A percentile compares a stretch with the other conserved stretches of the same genome.
Conservation (phyloP, 2,888 invertebrate species). For the Ashinkailepas kermadecensis region DNA sequence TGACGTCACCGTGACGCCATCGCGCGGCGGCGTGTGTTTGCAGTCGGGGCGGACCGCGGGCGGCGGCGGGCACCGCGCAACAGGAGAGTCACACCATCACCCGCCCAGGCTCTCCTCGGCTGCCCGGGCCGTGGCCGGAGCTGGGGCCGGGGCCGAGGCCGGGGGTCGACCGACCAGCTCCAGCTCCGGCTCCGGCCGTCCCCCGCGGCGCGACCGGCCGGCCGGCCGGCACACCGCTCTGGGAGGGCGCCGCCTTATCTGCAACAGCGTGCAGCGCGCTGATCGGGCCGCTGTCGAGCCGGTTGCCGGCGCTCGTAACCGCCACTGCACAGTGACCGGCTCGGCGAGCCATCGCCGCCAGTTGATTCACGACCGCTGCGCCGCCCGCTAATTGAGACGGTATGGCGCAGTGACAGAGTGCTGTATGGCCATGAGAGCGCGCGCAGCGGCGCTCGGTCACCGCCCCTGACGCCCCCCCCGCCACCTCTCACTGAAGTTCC, state of each 20-base stretch:
- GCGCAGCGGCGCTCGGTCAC: too few relatives aligned
- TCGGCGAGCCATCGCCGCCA: conserved; percentile 31
- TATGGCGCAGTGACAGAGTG: conserved; percentile 39
- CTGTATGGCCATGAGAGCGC: conserved; percentile 35
- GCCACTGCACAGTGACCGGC: too few relatives aligned
- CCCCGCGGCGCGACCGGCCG: conserved; percentile 37
- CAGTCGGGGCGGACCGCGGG: neutral
- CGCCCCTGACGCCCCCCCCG: too few relatives aligned
- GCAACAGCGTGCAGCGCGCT: too few relatives aligned
- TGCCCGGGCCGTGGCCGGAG: too few relatives aligned
- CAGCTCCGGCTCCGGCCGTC: conserved; percentile 35
- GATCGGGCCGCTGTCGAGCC: too few relatives aligned
- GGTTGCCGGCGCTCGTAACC: too few relatives aligned
- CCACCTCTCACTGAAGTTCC: too few relatives aligned
- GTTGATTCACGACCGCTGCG: conserved; percentile 39
- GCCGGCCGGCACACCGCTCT: conserved; percentile 37
- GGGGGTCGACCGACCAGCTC: conserved; percentile 16
- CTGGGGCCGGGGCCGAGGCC: too few relatives aligned
- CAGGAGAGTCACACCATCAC: too few relatives aligned
- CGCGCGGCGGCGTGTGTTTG: neutral
- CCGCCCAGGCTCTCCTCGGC: too few relatives aligned
- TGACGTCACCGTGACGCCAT: neutral
- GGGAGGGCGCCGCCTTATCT: conserved; percentile 36
- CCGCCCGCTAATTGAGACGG: conserved; percentile 38
- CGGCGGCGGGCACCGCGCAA: too few relatives aligned